Conservation (phyloP, 2,113 vertebrate species). For the Micronycteris hirsuta region DNA sequence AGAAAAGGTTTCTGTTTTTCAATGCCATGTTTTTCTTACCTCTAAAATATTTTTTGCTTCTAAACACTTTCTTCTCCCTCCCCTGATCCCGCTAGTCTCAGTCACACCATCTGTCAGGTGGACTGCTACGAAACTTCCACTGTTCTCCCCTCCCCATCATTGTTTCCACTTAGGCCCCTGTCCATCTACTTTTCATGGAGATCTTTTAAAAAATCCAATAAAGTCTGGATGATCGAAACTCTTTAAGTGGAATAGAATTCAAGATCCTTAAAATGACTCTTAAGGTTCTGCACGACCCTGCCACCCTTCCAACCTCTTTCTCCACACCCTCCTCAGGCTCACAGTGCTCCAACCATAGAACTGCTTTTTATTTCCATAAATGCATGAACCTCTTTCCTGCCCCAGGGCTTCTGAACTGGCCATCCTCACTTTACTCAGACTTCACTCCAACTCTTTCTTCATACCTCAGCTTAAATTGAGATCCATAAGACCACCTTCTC, state of each 20-base stretch:
- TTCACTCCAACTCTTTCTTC: background rate
- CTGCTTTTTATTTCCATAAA: background rate
- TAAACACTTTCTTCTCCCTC: background rate
- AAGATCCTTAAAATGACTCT: too few species aligned
- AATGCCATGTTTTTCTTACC: background rate
- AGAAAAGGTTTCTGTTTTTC: background rate
- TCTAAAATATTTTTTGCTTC: background rate
- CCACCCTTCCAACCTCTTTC: background rate
- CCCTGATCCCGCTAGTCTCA: background rate
- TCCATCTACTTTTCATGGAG: background rate
- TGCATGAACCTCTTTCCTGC: background rate
- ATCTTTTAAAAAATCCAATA: background rate
- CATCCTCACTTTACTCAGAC: too few species aligned
- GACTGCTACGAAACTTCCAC: background rate
- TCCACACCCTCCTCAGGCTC: background rate
- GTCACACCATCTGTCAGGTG: background rate
- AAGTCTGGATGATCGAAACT: background rate
- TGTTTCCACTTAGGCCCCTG: background rate
- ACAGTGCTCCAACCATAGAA: too few species aligned
- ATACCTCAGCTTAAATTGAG: background rate
- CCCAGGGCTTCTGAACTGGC: background rate
- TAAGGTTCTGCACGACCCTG: background rate
- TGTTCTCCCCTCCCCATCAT: background rate
- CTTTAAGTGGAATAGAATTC: background rate
- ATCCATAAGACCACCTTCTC: background rate